A percentile compares a stretch with the other conserved stretches of the same genome.
These are phyloP conservation scores for Hydraecia micacea DNA, from an alignment of 2,888 invertebrate genomes.

Conservation along the genomic window DNA sequence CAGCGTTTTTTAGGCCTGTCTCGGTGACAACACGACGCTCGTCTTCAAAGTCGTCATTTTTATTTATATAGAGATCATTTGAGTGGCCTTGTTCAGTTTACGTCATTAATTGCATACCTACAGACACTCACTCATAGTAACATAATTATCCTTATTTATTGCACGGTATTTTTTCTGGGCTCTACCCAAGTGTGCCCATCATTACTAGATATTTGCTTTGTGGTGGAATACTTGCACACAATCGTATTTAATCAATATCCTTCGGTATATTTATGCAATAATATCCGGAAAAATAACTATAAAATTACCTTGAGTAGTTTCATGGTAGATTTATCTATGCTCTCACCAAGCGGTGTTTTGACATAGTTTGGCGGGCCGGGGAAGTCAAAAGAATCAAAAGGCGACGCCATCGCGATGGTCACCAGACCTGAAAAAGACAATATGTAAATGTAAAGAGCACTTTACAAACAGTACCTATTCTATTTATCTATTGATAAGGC, in stretches of 20 bases:
- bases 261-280: not conserved
- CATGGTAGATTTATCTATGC: conserved; percentile 77
- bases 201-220: not conserved
- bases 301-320: conserved; percentile 74
- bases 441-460: not conserved
- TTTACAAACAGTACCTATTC: not conserved
- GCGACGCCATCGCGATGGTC: conserved; percentile 35
- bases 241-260: not conserved
- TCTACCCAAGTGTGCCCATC: not conserved
- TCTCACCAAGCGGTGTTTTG: conserved; percentile 73
- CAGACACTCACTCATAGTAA: not conserved
- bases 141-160: conserved; percentile 22
- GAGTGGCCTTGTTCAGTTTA: not conserved
- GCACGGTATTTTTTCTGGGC: not conserved
- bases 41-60: too few species aligned
- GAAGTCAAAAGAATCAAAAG: conserved; percentile 2
- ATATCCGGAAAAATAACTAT: not conserved
- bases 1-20: too few species aligned
- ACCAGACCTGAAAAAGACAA: conserved; percentile 40
- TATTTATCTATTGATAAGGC: not conserved
- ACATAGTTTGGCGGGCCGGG: conserved; percentile 60
- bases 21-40: too few species aligned
- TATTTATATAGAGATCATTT: not conserved
- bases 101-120: conserved; percentile 14
- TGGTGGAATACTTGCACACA: not conserved